phyloP scores from a whole-genome alignment of 1,140 invertebrate genomes.

The Megalopta genalis region DNA sequence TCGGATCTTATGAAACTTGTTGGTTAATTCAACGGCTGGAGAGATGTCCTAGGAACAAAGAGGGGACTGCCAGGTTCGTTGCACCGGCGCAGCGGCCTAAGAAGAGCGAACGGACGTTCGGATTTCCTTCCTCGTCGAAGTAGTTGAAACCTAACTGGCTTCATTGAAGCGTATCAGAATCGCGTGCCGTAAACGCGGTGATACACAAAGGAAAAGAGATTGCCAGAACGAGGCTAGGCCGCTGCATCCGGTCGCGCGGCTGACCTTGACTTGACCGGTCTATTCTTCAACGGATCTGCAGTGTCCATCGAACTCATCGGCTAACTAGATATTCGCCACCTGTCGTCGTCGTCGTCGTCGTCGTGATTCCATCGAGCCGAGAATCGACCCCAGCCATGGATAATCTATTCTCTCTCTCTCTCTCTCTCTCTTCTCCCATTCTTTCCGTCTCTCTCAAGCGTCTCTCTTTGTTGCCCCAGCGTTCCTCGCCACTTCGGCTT shows the following conservation, averaged over 20 bases:
- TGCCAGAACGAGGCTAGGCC: slow-evolving; percentile 43
- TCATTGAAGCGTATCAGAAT: slow-evolving; percentile 46
- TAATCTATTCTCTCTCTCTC: slow-evolving; percentile 9
- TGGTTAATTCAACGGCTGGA: no score
- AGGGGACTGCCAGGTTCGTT: background rate
- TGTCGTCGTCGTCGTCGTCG: slow-evolving; percentile 33
- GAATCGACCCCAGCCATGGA: slow-evolving; percentile 31
- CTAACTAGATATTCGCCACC: slow-evolving; percentile 45
- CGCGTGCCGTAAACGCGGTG: slow-evolving; percentile 16
- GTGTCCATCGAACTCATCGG: slow-evolving; percentile 27
- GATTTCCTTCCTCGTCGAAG: slow-evolving; percentile 8
- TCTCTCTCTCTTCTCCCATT: background rate
- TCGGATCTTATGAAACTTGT: no score
- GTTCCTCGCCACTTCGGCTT: background rate
- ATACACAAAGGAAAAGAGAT: slow-evolving; percentile 42
- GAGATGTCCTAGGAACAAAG: no score
- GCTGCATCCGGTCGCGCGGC: slow-evolving; percentile 46
- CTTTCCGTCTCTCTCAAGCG: no score
- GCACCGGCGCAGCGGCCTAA: background rate
- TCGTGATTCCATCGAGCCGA: slow-evolving; percentile 24
- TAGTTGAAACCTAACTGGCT: slow-evolving; percentile 23
- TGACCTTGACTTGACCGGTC: slow-evolving; percentile 43
- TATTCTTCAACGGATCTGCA: slow-evolving; percentile 39
- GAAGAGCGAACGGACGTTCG: background rate
- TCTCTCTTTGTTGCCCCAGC: background rate